These are phyloP conservation scores for Dyspetes luteomarginatus DNA, from an alignment of 2,888 invertebrate genomes.

Conservation along the genomic window DNA sequence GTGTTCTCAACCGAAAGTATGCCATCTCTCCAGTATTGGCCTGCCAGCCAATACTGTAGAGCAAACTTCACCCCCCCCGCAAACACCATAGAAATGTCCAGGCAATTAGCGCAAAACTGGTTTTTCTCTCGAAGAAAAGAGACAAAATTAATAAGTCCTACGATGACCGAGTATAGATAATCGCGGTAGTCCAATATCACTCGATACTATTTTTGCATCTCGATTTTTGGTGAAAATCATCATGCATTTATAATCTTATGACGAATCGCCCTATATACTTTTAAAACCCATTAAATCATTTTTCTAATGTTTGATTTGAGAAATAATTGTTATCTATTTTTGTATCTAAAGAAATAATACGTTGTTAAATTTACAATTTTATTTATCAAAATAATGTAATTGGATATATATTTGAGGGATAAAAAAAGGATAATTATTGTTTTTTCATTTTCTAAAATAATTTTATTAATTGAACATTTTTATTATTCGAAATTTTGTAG, in stretches of 20 bases:
- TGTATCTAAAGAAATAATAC: too few relatives aligned
- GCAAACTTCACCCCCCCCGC: constrained; percentile 48
- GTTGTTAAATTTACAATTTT: too few relatives aligned
- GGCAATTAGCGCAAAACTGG: constrained; percentile 76
- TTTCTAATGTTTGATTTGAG: too few relatives aligned
- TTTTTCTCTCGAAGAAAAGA: constrained; percentile 64
- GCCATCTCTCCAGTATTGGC: constrained; percentile 43
- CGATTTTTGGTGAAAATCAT: not conserved
- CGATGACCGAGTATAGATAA: constrained; percentile 29
- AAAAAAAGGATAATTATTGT: not conserved
- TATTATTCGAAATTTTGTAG: constrained; percentile 82
- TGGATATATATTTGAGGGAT: not conserved
- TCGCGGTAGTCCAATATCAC: constrained; percentile 36
- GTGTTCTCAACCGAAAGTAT: constrained; percentile 44
- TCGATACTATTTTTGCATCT: constrained; percentile 7
- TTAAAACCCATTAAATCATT: too few relatives aligned
- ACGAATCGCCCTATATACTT: not conserved
- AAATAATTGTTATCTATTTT: too few relatives aligned
- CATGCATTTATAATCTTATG: not conserved
- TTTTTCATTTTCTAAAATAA: not conserved
- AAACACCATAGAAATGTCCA: constrained; percentile 67
- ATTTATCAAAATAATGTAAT: too few relatives aligned
- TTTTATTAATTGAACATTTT: not conserved
- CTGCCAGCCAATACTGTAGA: too few relatives aligned
- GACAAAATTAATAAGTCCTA: constrained; percentile 27